A percentile compares a stretch with the other conserved stretches of the same genome.
These are phyloP conservation scores for Cephalophus harveyi DNA, from an alignment of 2,113 vertebrate genomes.

Conservation along the genomic window DNA sequence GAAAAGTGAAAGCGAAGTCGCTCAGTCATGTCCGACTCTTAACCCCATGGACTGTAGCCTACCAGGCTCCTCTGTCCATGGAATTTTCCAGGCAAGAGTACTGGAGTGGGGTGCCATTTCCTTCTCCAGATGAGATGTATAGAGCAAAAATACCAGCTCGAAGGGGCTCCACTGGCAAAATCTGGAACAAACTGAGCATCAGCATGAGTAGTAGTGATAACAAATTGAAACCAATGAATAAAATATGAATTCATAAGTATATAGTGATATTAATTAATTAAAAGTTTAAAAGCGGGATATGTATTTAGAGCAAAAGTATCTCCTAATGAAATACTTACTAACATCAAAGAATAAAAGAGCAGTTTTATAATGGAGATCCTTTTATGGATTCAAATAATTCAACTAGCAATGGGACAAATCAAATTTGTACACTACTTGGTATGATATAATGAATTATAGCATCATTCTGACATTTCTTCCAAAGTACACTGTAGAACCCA, in stretches of 20 bases:
- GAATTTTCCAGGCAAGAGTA: too few species aligned
- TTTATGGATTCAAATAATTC: neutral
- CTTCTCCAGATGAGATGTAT: neutral
- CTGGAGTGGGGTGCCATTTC: too few species aligned
- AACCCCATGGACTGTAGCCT: too few species aligned
- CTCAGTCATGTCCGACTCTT: too few species aligned
- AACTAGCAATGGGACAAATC: neutral
- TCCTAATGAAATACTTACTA: neutral
- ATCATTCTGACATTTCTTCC: neutral
- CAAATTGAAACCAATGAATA: neutral
- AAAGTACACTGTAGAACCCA: neutral
- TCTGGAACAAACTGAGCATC: neutral
- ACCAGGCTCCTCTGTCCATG: too few species aligned
- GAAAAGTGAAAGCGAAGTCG: too few species aligned
- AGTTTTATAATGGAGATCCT: neutral
- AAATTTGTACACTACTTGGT: neutral
- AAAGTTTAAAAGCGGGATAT: neutral
- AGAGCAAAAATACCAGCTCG: neutral
- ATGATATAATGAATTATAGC: neutral
- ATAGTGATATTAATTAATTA: neutral
- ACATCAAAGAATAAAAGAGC: neutral
- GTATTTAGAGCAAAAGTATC: neutral
- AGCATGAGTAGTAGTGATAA: neutral
- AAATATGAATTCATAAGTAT: neutral
- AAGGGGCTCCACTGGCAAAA: neutral